phyloP scores from a whole-genome alignment of 2,113 vertebrate genomes.

The Cynoglossus semilaevis region DNA sequence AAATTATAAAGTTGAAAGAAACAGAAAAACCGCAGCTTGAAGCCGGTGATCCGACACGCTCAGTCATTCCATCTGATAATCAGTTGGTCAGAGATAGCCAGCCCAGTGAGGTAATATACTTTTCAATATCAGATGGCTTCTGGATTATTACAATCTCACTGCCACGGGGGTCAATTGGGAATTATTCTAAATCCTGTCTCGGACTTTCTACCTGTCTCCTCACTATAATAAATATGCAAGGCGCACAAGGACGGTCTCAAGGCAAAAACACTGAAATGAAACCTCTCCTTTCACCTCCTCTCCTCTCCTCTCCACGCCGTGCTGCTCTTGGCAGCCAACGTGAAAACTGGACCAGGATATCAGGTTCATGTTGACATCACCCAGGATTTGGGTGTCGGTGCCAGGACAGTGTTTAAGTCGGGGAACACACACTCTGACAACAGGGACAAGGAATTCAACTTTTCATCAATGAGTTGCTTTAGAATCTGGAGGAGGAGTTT shows the following conservation, averaged over 20 bases:
- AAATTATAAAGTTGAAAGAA: not conserved
- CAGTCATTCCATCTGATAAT: conserved; percentile 23
- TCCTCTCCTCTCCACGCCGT: conserved; percentile 1
- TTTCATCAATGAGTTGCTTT: not conserved
- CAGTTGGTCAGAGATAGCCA: conserved; percentile 18
- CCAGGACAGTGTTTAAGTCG: not conserved
- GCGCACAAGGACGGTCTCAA: conserved; percentile 52
- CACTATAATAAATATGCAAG: conserved; percentile 62
- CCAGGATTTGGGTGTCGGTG: not conserved
- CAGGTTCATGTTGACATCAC: not conserved
- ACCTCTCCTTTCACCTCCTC: conserved; percentile 19
- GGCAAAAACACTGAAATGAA: conserved; percentile 59
- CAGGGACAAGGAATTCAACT: not conserved
- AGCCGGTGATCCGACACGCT: conserved; percentile 2
- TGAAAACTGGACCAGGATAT: conserved; percentile 15
- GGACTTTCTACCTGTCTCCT: conserved; percentile 49
- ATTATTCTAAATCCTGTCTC: conserved; percentile 58
- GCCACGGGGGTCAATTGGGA: conserved; percentile 56
- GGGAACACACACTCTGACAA: not conserved
- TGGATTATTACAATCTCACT: conserved; percentile 58
- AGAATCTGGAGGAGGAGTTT: not conserved
- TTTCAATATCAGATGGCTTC: conserved; percentile 51
- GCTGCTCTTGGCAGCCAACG: conserved; percentile 18
- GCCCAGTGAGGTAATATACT: conserved; percentile 52
- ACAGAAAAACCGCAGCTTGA: not conserved